Conservation (phyloP, 1,140 invertebrate species). For the Pseudomyrmex gracilis region DNA sequence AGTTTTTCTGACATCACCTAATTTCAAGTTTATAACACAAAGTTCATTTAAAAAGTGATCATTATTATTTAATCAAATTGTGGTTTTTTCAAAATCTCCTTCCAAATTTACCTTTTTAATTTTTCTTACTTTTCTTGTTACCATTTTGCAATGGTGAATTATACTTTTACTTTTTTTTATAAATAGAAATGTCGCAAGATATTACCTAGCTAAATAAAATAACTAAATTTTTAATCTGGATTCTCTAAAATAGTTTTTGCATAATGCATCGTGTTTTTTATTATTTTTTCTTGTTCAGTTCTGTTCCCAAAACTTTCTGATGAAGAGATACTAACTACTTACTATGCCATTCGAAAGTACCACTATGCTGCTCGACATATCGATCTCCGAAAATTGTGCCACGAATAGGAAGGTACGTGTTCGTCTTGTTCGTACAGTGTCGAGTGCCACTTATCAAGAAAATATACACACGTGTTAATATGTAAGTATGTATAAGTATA, state of each 20-base stretch:
- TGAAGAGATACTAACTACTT: constrained; percentile 76
- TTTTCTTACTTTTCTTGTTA: no score
- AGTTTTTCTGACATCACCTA: not conserved
- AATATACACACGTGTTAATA: constrained; percentile 77
- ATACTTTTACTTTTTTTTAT: not conserved
- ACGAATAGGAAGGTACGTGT: constrained; percentile 78
- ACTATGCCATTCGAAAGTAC: constrained; percentile 79
- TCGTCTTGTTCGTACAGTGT: constrained; percentile 69
- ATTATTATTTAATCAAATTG: no score
- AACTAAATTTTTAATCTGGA: no score
- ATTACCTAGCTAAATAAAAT: not conserved
- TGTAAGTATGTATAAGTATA: constrained; percentile 55
- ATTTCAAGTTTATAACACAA: not conserved
- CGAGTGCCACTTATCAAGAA: constrained; percentile 76
- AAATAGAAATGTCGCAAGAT: not conserved
- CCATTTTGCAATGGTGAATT: not conserved
- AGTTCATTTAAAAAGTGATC: not conserved
- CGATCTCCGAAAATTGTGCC: constrained; percentile 83
- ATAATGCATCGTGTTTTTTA: not conserved
- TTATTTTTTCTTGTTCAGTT: constrained; percentile 35
- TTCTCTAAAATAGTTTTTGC: not conserved
- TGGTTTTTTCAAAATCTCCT: no score
- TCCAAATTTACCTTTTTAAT: no score
- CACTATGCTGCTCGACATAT: constrained; percentile 80
- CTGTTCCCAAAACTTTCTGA: constrained; percentile 62